phyloP scores from a whole-genome alignment of 2,797 vertebrate species.

The Meriones psammophilus region DNA sequence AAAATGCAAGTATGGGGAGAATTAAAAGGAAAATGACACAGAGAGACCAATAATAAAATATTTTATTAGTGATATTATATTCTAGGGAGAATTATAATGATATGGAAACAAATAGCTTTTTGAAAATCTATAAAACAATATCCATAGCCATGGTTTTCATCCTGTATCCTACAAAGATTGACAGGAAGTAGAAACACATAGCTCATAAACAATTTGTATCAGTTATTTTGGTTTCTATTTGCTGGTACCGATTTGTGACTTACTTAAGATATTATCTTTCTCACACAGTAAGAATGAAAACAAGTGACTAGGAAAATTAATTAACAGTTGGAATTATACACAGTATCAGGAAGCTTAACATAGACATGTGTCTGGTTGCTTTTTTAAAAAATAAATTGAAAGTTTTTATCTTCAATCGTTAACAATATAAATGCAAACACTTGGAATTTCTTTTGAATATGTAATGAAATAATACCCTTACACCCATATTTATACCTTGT shows the following conservation, averaged over 20 bases:
- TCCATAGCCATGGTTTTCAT: background rate
- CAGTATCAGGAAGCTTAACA: slow-evolving; percentile 76
- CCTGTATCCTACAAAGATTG: background rate
- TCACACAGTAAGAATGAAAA: slow-evolving; percentile 72
- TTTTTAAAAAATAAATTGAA: slow-evolving; percentile 82
- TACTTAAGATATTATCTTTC: slow-evolving; percentile 59
- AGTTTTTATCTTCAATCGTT: slow-evolving; percentile 80
- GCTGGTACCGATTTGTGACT: slow-evolving; percentile 59
- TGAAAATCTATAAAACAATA: background rate
- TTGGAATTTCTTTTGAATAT: slow-evolving; percentile 68
- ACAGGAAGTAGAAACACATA: slow-evolving; percentile 5
- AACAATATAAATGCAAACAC: slow-evolving; percentile 75
- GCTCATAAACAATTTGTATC: slow-evolving; percentile 26
- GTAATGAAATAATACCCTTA: slow-evolving; percentile 83
- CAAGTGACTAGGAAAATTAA: slow-evolving; percentile 33
- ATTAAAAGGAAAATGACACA: background rate
- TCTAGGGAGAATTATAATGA: background rate
- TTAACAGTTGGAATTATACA: slow-evolving; percentile 73
- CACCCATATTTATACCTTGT: slow-evolving; percentile 70
- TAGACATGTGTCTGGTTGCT: slow-evolving; percentile 58
- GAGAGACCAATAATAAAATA: background rate
- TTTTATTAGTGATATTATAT: slow-evolving; percentile 1
- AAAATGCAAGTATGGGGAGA: background rate
- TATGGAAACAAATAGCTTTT: slow-evolving; percentile 29
- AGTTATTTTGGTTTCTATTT: background rate